Percentiles rank a stretch among this genome's conserved stretches.
phyloP scores from a whole-genome alignment of 2,888 invertebrate species.

The Saturnia japonica region DNA sequence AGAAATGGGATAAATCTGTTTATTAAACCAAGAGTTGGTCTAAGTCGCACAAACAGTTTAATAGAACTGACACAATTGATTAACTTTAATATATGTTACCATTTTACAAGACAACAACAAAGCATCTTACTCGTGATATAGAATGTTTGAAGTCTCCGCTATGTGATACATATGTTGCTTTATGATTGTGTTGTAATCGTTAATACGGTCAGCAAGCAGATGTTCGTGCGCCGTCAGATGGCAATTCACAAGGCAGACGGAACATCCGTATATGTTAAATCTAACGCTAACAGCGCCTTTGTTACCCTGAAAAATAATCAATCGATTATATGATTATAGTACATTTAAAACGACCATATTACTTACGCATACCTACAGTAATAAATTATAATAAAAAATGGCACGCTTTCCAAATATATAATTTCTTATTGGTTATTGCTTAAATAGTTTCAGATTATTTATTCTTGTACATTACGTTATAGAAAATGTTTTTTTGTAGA shows the following conservation, averaged over 20 bases:
- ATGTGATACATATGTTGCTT: slow-evolving; percentile 91
- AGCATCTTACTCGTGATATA: slow-evolving; percentile 92
- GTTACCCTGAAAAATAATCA: slow-evolving; percentile 87
- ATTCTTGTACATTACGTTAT: neutral
- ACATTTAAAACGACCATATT: neutral
- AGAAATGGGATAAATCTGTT: too few relatives aligned
- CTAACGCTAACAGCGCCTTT: slow-evolving; percentile 96
- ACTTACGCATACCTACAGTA: too few relatives aligned
- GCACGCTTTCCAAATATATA: too few relatives aligned
- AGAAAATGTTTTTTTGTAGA: neutral
- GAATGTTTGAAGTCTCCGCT: slow-evolving; percentile 89
- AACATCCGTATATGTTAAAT: slow-evolving; percentile 93
- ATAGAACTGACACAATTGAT: neutral
- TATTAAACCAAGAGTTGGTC: too few relatives aligned
- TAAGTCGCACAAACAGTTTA: neutral
- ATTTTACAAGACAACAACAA: slow-evolving; percentile 1
- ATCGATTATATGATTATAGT: slow-evolving; percentile 2
- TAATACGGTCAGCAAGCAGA: slow-evolving; percentile 90
- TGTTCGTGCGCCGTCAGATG: slow-evolving; percentile 96
- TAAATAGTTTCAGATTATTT: neutral
- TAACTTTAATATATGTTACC: neutral
- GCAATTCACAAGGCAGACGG: slow-evolving; percentile 93
- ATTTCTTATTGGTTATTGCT: too few relatives aligned
- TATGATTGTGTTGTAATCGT: slow-evolving; percentile 93
- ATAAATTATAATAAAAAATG: too few relatives aligned